Base-by-base conservation (phyloP, 2,797 vertebrate genomes). In the Notolepis coatsorum region DNA sequence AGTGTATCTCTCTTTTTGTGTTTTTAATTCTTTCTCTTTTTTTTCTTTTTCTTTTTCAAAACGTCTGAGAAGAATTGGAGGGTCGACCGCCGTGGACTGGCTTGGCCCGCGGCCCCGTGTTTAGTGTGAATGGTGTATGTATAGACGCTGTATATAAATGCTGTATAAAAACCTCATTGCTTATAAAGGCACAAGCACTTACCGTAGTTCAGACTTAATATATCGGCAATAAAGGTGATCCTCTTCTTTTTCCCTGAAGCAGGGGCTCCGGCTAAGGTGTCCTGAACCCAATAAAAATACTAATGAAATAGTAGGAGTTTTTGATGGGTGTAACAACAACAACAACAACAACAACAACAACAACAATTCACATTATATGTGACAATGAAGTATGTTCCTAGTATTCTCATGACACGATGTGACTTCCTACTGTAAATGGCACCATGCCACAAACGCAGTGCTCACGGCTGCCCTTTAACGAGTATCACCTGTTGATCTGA, bases 91-190 rank as follows among this genome's bases (percentile, higher is more conserved):
- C 61, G 73, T 73, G 79, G 77, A 88, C 71, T 30, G 71, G 63
- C 76, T 67, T 74, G 73, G n/a, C 77, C 76, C 71, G 59, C 70
- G 65, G 79, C 84, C 76, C 85, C 64, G 61, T 84, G 77, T 88
- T n/a, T 88, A 80, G 89, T 85, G 81, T 89, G 89, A 92, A 90
- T 93, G 90, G 92, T 90, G 75, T 84, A 90, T 93, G 91, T 93
- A 93, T 92, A 93, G 93, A 92, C 68, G 91, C 92, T 94, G 93
- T 94, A 93, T 85, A 93, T 93, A 94, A 92, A 93, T 88, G 91
- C 92, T 94, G 91, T 93, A 90, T 92, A 90, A 92, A 89, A 90
- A 57, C 77, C 48, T 92, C 85, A 73, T 90, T 89, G 87, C 90
- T 92, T 91, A n/a, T n/a, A 82, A 86, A 90, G 89, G 90, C 88